Evolutionary conservation across 2,888 invertebrate genomes (phyloP).

Genomic region (Nemotelus nigrinus): DNA sequence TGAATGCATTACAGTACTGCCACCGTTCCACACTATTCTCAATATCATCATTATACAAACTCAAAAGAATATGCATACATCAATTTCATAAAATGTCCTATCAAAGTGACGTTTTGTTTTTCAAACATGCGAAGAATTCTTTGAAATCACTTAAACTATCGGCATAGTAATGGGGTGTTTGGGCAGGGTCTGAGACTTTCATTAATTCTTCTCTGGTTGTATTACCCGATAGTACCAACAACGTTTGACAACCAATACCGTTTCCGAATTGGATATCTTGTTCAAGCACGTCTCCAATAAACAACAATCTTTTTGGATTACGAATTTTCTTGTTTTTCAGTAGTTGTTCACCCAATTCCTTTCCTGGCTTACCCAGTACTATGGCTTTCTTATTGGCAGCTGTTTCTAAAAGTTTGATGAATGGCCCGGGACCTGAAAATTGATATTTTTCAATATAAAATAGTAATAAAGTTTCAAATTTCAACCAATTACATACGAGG

Average conservation of each 20-base stretch:
- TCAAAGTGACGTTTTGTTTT: neutral
- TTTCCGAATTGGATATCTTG: constrained; percentile 83
- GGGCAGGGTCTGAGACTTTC: constrained; percentile 52
- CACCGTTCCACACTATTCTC: no score
- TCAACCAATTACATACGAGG: no score
- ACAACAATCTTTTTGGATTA: constrained; percentile 74
- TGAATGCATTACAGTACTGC: no score
- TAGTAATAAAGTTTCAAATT: no score
- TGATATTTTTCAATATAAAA: no score
- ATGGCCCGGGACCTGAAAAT: constrained; percentile 60
- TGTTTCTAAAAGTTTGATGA: constrained; percentile 61
- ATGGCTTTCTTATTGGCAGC: constrained; percentile 59
- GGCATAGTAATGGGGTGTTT: constrained; percentile 60
- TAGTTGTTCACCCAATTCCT: constrained; percentile 58
- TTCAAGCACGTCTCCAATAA: constrained; percentile 87
- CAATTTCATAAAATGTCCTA: no score
- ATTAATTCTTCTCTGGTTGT: constrained; percentile 47
- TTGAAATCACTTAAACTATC: constrained; percentile 59
- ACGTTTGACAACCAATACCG: constrained; percentile 74
- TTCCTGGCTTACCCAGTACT: constrained; percentile 66
- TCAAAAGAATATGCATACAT: no score
- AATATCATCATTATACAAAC: no score
- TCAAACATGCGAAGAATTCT: constrained; percentile 54
- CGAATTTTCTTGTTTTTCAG: constrained; percentile 61
- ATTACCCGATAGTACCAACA: constrained; percentile 74